Percentiles rank a stretch among this genome's conserved stretches.
These are phyloP conservation scores for Pecten maximus DNA, from an alignment of 2,888 invertebrate species.

Conservation along the genomic window DNA sequence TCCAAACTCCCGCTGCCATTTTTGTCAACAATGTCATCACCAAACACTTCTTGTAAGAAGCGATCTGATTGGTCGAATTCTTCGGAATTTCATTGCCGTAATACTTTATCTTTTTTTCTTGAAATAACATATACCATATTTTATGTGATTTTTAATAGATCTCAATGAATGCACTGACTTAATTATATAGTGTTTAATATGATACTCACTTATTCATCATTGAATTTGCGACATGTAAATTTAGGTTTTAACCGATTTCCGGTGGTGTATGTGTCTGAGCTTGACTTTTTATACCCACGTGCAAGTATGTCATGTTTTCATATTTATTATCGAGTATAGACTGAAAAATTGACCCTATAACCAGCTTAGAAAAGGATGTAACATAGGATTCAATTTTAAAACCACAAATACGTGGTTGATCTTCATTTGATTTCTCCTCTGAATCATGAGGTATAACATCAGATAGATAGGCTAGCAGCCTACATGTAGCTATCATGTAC, in stretches of 20 bases:
- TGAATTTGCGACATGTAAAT: neutral
- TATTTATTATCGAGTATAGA: too few relatives aligned
- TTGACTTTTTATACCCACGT: neutral
- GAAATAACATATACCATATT: neutral
- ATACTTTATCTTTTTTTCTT: conserved; percentile 1
- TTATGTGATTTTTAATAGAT: neutral
- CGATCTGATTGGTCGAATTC: conserved; percentile 60
- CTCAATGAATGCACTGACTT: neutral
- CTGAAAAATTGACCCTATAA: too few relatives aligned
- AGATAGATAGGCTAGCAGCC: too few relatives aligned
- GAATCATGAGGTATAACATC: too few relatives aligned
- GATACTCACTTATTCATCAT: neutral
- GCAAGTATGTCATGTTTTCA: neutral
- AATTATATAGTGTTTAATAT: neutral
- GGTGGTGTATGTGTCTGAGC: neutral
- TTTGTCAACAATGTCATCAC: conserved; percentile 66
- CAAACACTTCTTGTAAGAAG: conserved; percentile 52
- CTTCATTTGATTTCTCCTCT: too few relatives aligned
- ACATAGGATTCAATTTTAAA: too few relatives aligned
- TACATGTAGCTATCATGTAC: too few relatives aligned
- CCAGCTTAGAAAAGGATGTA: too few relatives aligned
- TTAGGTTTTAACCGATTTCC: neutral
- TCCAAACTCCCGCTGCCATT: conserved; percentile 64
- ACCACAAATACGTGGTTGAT: too few relatives aligned
- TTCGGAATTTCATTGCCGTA: neutral